Evolutionary conservation across 2,113 vertebrate genomes (phyloP), one percentile per base, ranked within the genome.

Genomic region (Pterophyllum scalare): DNA sequence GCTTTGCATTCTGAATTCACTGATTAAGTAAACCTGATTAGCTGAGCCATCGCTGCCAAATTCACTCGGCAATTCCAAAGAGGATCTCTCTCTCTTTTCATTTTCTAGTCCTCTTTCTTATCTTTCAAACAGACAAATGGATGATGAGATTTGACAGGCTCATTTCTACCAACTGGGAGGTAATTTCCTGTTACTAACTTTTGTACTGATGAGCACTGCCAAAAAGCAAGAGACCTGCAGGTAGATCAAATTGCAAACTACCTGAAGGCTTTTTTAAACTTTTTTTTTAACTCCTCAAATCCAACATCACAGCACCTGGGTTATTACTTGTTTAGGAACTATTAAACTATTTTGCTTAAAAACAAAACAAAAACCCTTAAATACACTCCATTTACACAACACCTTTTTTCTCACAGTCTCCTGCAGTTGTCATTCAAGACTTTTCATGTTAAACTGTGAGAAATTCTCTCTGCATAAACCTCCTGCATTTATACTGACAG

Each of bases 11-110:
- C 52, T 79, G 56, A 74, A 87, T 82, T 46, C 82, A 49, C 86
- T 91, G 91, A 92, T 91, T 91, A 82, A 90, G 89, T 82, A 85
- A 93, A 93, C 84, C 85, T 89, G 89, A 91, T 93, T 91, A 91
- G 79, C 65, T 26, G 46, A 72, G 80, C 62, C 17, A 54, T 67
- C 1, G 15, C 83, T 81, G 80, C 87, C 86, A 92, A 89, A 82
- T 84, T 87, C 82, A 77, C 83, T 82, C 77, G 24, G 74, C 24
- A 49, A 17, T 81, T 92, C 79, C 59, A 86, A 62, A 87, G 72
- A 77, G 60, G 58, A 60, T 17, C 49, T 59, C 62, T 60, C 59
- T 61, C 54, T 60, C 54, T 60, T 12, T 77, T 79, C 26, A 60
- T 78, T 88, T 91, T 38, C 77, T 49, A 65, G 81, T 87, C 59